phyloP scores from a whole-genome alignment of 1,140 invertebrate species.

The Drosophila equinoxialis region DNA sequence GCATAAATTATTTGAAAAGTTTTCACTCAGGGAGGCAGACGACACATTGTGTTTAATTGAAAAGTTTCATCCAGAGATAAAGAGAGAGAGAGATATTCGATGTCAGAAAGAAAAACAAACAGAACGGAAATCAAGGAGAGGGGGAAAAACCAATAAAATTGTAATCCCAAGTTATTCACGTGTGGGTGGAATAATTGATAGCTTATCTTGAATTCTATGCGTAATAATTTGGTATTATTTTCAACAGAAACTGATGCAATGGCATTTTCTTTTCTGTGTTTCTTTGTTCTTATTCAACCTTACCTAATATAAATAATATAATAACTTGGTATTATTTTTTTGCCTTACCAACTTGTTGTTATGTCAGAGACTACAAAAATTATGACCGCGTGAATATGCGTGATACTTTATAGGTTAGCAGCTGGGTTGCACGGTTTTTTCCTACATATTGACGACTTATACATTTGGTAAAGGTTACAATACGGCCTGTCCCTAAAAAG shows the following conservation, averaged over 20 bases:
- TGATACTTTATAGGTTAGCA: too few relatives aligned
- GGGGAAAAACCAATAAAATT: slow-evolving; percentile 23
- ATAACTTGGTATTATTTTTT: slow-evolving; percentile 7
- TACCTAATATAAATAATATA: slow-evolving; percentile 45
- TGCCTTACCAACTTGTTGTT: not conserved
- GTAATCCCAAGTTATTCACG: slow-evolving; percentile 31
- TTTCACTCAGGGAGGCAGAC: slow-evolving; percentile 31
- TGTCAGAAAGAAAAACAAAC: slow-evolving; percentile 6
- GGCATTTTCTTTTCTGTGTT: not conserved
- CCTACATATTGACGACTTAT: not conserved
- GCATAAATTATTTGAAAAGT: slow-evolving; percentile 77
- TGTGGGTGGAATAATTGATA: slow-evolving; percentile 38
- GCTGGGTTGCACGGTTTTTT: too few relatives aligned
- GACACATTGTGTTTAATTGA: slow-evolving; percentile 63
- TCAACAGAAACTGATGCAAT: not conserved
- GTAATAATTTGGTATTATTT: slow-evolving; percentile 6
- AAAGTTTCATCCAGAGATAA: slow-evolving; percentile 45
- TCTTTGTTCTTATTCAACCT: not conserved
- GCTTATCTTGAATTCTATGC: slow-evolving; percentile 28
- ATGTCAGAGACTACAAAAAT: slow-evolving; percentile 20
- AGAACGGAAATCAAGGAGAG: not conserved
- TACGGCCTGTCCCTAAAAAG: slow-evolving; percentile 12
- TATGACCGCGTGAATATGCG: too few relatives aligned
- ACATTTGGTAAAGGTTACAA: not conserved
- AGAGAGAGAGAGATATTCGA: not conserved